Base-by-base conservation (phyloP, 2,113 vertebrate genomes). In the Epinephelus lanceolatus region DNA sequence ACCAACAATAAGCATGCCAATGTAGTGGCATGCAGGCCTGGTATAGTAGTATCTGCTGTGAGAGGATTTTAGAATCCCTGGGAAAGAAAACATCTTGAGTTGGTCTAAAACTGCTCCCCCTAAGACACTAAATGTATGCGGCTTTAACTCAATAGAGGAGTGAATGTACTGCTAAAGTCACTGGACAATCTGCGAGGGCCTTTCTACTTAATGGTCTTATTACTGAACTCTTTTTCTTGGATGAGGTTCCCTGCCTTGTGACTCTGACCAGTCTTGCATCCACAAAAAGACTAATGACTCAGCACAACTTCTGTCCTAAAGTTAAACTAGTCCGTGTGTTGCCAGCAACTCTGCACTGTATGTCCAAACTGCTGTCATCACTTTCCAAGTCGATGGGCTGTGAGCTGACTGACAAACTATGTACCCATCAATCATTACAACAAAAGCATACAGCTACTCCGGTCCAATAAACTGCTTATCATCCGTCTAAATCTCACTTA, bases 211-310 rank as follows among this genome's bases (percentile, higher is more conserved):
- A 61, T 63, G 19, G 52, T 59, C 55, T 59, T 71, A 27, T 37
- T 42, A 27, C 10, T 70, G 21, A 88, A 80, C 67, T 80, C 21
- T 55, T 83, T 78, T 80, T 55, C 66, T 76, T 77, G 73, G 79
- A 85, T 71, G 53, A 27, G 14, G 15, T 80, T 77, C 79, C 17
- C 40, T 42, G 71, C 42, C 86, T 88, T 84, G 75, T 84, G 86
- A 83, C 78, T 88, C 75, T 76, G 71, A 84, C 71, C 47, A 52
- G 13, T 72, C 23, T 84, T 86, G 25, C 30, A 75, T 4, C 78
- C 81, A 74, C 71, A 75, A 71, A 84, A 68, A 57, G 71, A 72
- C 72, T 12, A 81, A 90, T 89, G 82, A 90, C 81, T 91, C 81
- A 84, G 80, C 79, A 81, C 45, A 82, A 51, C 37, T 78, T 71